Percentiles rank a stretch among this genome's conserved stretches.
phyloP scores from a whole-genome alignment of 1,140 invertebrate genomes.

The Aphelenchoides besseyi region DNA sequence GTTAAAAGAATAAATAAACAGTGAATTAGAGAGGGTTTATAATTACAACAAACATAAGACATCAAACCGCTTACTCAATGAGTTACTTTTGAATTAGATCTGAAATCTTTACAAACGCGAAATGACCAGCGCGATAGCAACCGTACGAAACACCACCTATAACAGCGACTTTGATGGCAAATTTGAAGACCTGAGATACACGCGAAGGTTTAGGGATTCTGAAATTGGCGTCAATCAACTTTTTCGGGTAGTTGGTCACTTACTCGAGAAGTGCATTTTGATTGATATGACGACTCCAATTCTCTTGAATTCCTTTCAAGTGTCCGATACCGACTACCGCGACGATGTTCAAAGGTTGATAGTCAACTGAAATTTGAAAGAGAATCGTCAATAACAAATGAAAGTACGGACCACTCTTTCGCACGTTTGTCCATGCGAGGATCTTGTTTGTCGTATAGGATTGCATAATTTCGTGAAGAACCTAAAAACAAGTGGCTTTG shows the following conservation, averaged over 20 bases:
- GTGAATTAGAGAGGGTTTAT: not conserved
- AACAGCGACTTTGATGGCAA: slow-evolving; percentile 19
- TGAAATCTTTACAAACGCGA: slow-evolving; percentile 21
- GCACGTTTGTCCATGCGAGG: slow-evolving; percentile 38
- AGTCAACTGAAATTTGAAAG: slow-evolving; percentile 39
- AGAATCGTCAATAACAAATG: not conserved
- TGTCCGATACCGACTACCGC: slow-evolving; percentile 62
- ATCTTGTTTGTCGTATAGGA: slow-evolving; percentile 45
- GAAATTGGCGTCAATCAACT: slow-evolving; percentile 26
- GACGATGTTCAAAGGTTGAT: slow-evolving; percentile 54
- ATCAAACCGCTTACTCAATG: not conserved
- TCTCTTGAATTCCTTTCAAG: slow-evolving; percentile 48
- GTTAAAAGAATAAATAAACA: slow-evolving; percentile 10
- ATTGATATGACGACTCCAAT: slow-evolving; percentile 53
- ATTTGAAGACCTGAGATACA: slow-evolving; percentile 20
- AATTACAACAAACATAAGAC: not conserved
- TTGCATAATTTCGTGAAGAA: slow-evolving; percentile 45
- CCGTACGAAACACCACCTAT: slow-evolving; percentile 20
- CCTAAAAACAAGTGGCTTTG: no score
- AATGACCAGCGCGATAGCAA: slow-evolving; percentile 30
- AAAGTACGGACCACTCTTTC: slow-evolving; percentile 31
- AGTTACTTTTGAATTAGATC: not conserved
- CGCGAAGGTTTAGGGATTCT: slow-evolving; percentile 34
- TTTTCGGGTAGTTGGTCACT: slow-evolving; percentile 18
- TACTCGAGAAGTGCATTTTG: slow-evolving; percentile 41